These are phyloP conservation scores for Caenorhabditis sp. DNA, from an alignment of 2,888 invertebrate species.

Conservation along the genomic window DNA sequence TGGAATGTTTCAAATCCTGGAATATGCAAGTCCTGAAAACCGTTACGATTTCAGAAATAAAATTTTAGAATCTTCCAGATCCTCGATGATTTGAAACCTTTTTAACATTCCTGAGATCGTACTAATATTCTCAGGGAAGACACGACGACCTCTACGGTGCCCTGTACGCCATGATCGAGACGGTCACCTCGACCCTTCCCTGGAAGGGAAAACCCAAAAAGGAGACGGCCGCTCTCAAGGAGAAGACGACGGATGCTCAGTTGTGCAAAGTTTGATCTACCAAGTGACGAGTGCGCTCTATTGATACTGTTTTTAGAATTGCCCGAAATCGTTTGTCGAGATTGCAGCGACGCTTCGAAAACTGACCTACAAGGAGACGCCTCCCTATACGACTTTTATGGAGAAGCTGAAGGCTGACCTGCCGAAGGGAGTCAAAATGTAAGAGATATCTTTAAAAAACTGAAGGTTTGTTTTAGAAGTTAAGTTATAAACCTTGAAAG, in stretches of 20 bases:
- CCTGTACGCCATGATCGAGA: constrained; percentile 76
- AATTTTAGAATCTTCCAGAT: no score
- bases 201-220: constrained; percentile 78
- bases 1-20: no score
- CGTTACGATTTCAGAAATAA: no score
- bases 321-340: constrained; percentile 73
- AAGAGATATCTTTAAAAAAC: no score
- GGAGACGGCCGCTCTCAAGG: constrained; percentile 74
- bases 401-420: constrained; percentile 70
- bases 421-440: constrained; percentile 70
- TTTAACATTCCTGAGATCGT: no score
- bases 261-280: constrained; percentile 65
- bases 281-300: background rate
- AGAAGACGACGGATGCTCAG: constrained; percentile 67
- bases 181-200: constrained; percentile 75
- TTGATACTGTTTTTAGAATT: constrained; percentile 40
- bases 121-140: constrained; percentile 16
- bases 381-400: constrained; percentile 71
- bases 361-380: constrained; percentile 73
- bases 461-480: no score
- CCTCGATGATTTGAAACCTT: background rate
- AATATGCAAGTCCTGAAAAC: no score
- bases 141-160: constrained; percentile 61
- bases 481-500: no score
- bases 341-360: constrained; percentile 69